These are phyloP conservation scores for Cheiracanthium punctorium DNA, from an alignment of 2,888 invertebrate genomes.

Conservation along the genomic window DNA sequence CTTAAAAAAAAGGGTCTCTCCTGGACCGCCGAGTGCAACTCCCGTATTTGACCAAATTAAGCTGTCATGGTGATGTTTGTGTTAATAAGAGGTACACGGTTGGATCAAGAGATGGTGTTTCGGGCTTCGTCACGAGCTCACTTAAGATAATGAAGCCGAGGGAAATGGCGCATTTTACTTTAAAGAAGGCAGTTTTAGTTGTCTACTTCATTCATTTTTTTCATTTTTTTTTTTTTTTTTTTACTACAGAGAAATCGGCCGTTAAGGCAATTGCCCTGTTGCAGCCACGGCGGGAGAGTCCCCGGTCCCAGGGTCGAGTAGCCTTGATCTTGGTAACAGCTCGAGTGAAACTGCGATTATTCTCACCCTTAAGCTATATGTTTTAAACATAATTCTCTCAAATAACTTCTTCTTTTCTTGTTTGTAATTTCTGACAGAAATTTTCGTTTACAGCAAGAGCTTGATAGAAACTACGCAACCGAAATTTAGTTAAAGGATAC, in stretches of 20 bases:
- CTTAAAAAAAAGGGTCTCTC: not conserved
- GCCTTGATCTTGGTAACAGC: no score
- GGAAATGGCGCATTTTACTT: slow-evolving; percentile 4
- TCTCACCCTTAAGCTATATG: no score
- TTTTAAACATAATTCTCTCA: no score
- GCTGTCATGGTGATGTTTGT: slow-evolving; percentile 61
- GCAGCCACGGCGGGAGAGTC: not conserved
- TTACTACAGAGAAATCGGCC: not conserved
- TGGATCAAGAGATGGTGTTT: slow-evolving; percentile 34
- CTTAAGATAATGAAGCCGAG: slow-evolving; percentile 49
- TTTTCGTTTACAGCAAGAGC: no score
- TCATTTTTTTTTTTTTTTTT: not conserved
- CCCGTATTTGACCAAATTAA: slow-evolving; percentile 34
- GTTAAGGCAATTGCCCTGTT: not conserved
- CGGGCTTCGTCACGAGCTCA: slow-evolving; percentile 43
- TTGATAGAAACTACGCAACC: no score
- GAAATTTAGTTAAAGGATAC: no score
- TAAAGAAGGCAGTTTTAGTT: not conserved
- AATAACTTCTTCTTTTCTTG: no score
- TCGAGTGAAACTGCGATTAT: no score
- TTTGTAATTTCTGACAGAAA: no score
- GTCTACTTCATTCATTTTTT: no score
- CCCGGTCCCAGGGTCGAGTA: not conserved
- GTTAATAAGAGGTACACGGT: slow-evolving; percentile 40
- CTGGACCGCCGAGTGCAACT: not conserved